Evolutionary conservation across 2,113 vertebrate species (phyloP).

Genomic region (Trochalopteron elliotii): DNA sequence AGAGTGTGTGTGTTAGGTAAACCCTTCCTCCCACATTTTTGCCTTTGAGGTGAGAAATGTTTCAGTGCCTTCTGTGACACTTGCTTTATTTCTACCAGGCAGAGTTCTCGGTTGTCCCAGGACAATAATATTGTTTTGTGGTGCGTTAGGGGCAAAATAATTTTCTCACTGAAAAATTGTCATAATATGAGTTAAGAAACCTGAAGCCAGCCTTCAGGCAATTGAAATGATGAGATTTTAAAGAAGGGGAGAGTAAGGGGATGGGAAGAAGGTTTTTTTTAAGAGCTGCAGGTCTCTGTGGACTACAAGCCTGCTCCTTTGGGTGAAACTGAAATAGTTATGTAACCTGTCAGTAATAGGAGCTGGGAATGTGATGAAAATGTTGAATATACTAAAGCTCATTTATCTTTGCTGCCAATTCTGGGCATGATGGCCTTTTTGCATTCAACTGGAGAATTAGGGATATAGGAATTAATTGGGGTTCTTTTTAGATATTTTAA

Average conservation of each 20-base stretch:
- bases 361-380: not conserved
- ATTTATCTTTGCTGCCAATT: not conserved
- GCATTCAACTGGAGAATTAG: not conserved
- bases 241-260: accelerated
- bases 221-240: not conserved
- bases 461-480: not conserved
- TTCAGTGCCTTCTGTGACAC: not conserved
- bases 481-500: not conserved
- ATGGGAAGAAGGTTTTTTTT: not conserved
- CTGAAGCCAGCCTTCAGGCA: not conserved
- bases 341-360: not conserved
- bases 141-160: not conserved
- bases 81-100: not conserved
- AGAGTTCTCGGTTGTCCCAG: not conserved
- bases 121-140: not conserved
- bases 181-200: not conserved
- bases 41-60: conserved; percentile 30
- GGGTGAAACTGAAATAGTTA: not conserved
- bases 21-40: not conserved
- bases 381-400: not conserved
- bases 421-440: not conserved
- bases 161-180: not conserved
- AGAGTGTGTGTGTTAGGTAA: conserved; percentile 15
- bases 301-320: not conserved
- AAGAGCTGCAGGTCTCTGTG: not conserved